Evolutionary conservation across 2,888 invertebrate species (phyloP).

Genomic region (Trachelus iudaicus): DNA sequence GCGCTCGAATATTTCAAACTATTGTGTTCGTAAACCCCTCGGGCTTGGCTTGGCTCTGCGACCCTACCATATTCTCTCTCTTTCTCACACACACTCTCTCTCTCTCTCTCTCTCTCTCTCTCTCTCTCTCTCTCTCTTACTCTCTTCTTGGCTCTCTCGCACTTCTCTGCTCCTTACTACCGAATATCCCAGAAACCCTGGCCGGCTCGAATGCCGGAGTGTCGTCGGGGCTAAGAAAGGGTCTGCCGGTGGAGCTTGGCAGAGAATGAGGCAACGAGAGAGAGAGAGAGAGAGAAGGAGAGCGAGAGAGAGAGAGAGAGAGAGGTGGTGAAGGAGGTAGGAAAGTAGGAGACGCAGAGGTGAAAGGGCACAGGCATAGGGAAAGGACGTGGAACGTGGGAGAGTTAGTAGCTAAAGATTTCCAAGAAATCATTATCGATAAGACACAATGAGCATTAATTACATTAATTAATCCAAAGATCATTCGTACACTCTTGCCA

Average conservation of each 20-base stretch:
- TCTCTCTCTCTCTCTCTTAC: constrained; percentile 13
- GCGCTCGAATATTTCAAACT: constrained; percentile 26
- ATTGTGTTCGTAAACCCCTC: constrained; percentile 39
- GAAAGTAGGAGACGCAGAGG: constrained; percentile 14
- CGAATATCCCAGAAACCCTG: constrained; percentile 55
- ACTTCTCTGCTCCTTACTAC: not conserved
- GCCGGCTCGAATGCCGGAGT: constrained; percentile 46
- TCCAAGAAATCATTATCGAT: constrained; percentile 48
- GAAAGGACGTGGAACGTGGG: constrained; percentile 5
- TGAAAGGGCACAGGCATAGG: not conserved
- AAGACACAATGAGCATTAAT: constrained; percentile 40
- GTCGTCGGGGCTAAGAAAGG: constrained; percentile 22
- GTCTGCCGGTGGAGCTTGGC: constrained; percentile 20
- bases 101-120: constrained; percentile 12
- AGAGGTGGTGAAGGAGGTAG: not conserved
- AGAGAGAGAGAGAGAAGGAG: constrained; percentile 6
- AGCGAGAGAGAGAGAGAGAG: constrained; percentile 7
- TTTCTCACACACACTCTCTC: constrained; percentile 13
- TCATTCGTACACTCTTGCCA: not conserved
- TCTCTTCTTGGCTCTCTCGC: not conserved
- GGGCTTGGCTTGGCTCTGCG: constrained; percentile 52
- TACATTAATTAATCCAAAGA: constrained; percentile 41
- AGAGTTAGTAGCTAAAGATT: constrained; percentile 36
- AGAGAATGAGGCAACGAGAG: constrained; percentile 6
- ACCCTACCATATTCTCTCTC: constrained; percentile 31